Evolutionary conservation across 1,140 invertebrate species (phyloP).

Genomic region (Campodea augens): DNA sequence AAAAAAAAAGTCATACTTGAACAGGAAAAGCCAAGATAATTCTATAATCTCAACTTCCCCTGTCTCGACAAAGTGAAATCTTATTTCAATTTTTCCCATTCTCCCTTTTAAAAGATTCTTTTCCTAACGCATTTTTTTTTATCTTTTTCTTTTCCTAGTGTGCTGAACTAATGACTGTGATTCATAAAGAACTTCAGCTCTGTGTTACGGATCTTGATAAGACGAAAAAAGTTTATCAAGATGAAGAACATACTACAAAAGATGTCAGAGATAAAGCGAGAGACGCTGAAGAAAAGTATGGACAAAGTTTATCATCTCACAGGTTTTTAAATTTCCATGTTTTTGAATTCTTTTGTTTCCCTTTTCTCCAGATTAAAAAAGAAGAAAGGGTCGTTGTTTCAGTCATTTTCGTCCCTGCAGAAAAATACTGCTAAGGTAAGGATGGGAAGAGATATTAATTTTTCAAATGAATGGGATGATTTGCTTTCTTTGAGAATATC

Average conservation of each 20-base stretch:
- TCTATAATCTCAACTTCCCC: too few relatives aligned
- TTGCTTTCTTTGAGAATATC: not conserved
- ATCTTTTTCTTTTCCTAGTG: too few relatives aligned
- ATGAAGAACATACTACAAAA: constrained; percentile 85
- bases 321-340: not conserved
- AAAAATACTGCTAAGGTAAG: constrained; percentile 85
- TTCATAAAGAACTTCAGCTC: constrained; percentile 76
- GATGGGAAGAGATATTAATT: not conserved
- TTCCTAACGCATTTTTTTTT: too few relatives aligned
- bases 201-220: constrained; percentile 81
- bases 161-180: constrained; percentile 60
- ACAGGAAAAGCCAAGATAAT: too few relatives aligned
- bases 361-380: constrained; percentile 58
- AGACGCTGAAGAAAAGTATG: constrained; percentile 90
- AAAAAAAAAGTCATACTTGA: too few relatives aligned
- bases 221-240: constrained; percentile 83
- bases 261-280: constrained; percentile 85
- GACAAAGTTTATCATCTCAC: too few relatives aligned
- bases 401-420: constrained; percentile 83
- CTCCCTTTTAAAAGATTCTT: too few relatives aligned
- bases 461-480: constrained; percentile 4
- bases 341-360: constrained; percentile 11
- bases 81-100: too few relatives aligned
- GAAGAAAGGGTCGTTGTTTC: constrained; percentile 91
- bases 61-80: too few relatives aligned